Conservation (phyloP, 2,113 vertebrate species). For the Scartelaos histophorus region DNA sequence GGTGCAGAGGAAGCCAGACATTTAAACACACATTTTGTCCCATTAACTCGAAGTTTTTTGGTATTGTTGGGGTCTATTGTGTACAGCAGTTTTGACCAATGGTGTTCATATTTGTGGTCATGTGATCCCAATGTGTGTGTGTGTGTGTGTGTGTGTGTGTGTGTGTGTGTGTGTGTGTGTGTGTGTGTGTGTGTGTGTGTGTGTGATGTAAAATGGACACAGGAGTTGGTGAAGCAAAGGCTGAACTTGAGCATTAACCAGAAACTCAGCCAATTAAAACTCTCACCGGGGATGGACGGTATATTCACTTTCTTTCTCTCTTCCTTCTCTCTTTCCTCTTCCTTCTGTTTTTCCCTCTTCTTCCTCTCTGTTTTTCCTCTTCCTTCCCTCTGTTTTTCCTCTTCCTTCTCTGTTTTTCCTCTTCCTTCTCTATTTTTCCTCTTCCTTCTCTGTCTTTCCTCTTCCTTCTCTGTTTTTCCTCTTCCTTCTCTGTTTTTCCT, state of each 20-base stretch:
- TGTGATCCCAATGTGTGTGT: no score
- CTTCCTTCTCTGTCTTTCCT: no score
- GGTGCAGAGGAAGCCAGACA: no score
- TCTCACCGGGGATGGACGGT: no score
- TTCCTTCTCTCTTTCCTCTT: background rate
- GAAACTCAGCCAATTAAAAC: constrained; percentile 77
- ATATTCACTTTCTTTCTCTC: constrained; percentile 15
- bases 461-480: background rate
- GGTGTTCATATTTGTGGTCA: no score
- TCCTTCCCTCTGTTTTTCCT: background rate
- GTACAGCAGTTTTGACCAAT: no score
- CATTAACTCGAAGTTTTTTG: no score
- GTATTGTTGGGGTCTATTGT: no score
- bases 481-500: background rate
- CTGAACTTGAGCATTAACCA: no score
- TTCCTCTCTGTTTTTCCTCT: background rate
- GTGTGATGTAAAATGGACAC: constrained; percentile 73
- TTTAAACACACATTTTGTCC: no score
- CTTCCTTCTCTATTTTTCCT: background rate
- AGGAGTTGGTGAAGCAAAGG: constrained; percentile 53
- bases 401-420: background rate
- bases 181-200: constrained; percentile 7
- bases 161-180: constrained; percentile 12
- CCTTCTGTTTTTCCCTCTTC: background rate
- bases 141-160: no score